Conservation (phyloP, 2,797 vertebrate species). For the Acrossocheilus fasciatus region DNA sequence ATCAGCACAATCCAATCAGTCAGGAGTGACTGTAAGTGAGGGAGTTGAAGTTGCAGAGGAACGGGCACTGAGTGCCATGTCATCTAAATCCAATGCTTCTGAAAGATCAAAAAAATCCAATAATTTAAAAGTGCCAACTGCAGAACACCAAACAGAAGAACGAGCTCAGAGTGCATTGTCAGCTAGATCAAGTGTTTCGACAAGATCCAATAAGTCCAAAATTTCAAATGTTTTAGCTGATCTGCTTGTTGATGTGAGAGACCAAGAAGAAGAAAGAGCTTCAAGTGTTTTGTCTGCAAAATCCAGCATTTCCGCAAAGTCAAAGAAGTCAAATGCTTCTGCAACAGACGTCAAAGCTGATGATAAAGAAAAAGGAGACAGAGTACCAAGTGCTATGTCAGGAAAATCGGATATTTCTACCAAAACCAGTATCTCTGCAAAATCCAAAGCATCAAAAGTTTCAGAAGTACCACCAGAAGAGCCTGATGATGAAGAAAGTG, state of each 20-base stretch:
- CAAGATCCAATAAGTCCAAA: slow-evolving; percentile 64
- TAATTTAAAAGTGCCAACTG: slow-evolving; percentile 10
- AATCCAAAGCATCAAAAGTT: slow-evolving; percentile 30
- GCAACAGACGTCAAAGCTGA: background rate
- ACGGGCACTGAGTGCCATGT: slow-evolving; percentile 26
- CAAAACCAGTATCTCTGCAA: slow-evolving; percentile 38
- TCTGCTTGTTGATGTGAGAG: slow-evolving; percentile 5
- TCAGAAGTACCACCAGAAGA: slow-evolving; percentile 9
- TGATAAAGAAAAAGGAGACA: background rate
- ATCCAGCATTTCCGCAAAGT: slow-evolving; percentile 56
- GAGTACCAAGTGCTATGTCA: slow-evolving; percentile 48
- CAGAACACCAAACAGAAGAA: slow-evolving; percentile 44
- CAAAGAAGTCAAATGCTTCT: slow-evolving; percentile 55
- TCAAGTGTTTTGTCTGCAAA: slow-evolving; percentile 33
- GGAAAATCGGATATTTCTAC: slow-evolving; percentile 38
- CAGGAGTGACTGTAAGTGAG: slow-evolving; percentile 48
- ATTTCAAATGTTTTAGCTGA: slow-evolving; percentile 50
- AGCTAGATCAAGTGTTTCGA: slow-evolving; percentile 55
- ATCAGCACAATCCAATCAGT: slow-evolving; percentile 64
- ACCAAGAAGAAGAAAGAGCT: slow-evolving; percentile 13
- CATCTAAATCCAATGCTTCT: slow-evolving; percentile 52
- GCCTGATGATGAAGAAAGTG: slow-evolving; percentile 2
- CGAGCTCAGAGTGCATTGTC: slow-evolving; percentile 51
- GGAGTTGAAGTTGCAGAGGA: slow-evolving; percentile 22
- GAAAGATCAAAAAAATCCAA: slow-evolving; percentile 47